Conservation (phyloP, 2,797 vertebrate species). For the Acrossocheilus wenchowensis region DNA sequence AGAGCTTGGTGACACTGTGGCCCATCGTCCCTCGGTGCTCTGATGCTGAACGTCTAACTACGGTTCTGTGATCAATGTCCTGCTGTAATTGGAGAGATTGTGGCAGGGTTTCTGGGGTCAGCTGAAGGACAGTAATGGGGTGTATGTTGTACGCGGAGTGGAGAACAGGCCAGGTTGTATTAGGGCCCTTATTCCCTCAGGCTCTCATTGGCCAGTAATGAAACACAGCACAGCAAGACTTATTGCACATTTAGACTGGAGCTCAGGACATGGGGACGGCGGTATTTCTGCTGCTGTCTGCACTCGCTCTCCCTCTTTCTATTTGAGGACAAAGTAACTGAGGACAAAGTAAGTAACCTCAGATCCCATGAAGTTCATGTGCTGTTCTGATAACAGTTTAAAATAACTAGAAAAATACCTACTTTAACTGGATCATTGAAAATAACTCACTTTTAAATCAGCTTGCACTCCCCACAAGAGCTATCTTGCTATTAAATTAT, state of each 20-base stretch:
- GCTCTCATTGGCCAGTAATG: constrained; percentile 44
- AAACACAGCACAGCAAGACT: constrained; percentile 50
- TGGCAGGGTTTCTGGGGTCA: constrained; percentile 24
- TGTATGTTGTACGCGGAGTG: constrained; percentile 15
- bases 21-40: constrained; percentile 23
- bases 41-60: constrained; percentile 76
- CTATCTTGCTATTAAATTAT: constrained; percentile 13
- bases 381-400: background rate
- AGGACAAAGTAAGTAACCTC: constrained; percentile 21
- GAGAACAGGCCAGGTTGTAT: constrained; percentile 21
- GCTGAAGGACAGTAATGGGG: constrained; percentile 35
- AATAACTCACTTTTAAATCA: background rate
- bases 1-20: constrained; percentile 21
- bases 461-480: background rate
- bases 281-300: constrained; percentile 44
- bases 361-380: background rate
- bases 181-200: constrained; percentile 38
- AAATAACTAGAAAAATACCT: background rate
- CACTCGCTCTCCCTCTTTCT: constrained; percentile 8
- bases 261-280: constrained; percentile 29
- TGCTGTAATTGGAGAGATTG: constrained; percentile 52
- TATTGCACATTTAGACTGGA: constrained; percentile 37
- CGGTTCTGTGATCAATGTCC: constrained; percentile 61
- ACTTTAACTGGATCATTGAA: background rate
- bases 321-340: constrained; percentile 29